Conservation (phyloP, 2,113 vertebrate genomes). For the Panthera tigris region DNA sequence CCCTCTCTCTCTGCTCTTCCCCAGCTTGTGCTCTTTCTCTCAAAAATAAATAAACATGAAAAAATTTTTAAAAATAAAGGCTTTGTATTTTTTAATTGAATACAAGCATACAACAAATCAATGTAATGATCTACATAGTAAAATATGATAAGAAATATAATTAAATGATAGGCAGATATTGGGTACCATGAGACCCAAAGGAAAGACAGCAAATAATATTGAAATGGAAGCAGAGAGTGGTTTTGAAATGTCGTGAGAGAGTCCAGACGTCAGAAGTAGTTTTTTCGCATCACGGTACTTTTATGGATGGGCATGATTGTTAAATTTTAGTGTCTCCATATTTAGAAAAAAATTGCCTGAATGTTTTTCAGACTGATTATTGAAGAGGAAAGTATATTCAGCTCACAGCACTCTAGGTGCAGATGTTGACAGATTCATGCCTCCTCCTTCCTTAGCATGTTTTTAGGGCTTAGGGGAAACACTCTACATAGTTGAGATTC, state of each 20-base stretch:
- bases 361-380: background rate
- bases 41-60: too few species aligned
- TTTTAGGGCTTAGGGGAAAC: background rate
- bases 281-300: background rate
- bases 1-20: too few species aligned
- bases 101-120: background rate
- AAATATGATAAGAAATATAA: background rate
- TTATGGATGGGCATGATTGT: background rate
- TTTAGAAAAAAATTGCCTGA: background rate
- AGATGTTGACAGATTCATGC: background rate
- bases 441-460: background rate
- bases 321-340: background rate
- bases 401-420: too few species aligned
- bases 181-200: too few species aligned
- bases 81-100: background rate
- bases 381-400: background rate
- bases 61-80: background rate
- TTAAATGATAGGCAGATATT: background rate
- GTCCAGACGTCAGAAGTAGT: background rate
- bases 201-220: background rate
- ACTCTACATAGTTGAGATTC: conserved; percentile 11
- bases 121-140: background rate
- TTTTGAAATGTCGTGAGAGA: background rate
- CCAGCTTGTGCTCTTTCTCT: too few species aligned
- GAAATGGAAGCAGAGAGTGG: too few species aligned